phyloP scores from a whole-genome alignment of 2,113 vertebrate genomes.

The Lipophrys pholis region DNA sequence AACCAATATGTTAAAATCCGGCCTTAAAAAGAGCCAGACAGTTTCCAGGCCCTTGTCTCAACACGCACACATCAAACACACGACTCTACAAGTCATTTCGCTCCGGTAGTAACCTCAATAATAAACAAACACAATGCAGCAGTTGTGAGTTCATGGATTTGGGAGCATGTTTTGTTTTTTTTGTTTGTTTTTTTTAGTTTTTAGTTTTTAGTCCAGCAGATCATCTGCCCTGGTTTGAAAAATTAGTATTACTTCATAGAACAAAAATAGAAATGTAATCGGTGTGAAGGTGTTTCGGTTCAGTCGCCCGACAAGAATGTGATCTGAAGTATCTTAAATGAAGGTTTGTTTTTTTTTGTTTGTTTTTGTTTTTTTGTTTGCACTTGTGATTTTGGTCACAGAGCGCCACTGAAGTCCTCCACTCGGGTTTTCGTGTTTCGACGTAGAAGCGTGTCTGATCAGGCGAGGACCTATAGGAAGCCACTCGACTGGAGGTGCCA shows the following conservation, averaged over 20 bases:
- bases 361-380: too few relatives aligned
- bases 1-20: too few relatives aligned
- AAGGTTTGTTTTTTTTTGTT: slow-evolving; percentile 49
- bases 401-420: slow-evolving; percentile 55
- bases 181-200: slow-evolving; percentile 11
- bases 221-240: too few relatives aligned
- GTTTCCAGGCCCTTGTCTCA: too few relatives aligned
- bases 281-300: slow-evolving; percentile 18
- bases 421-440: slow-evolving; percentile 16
- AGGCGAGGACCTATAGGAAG: slow-evolving; percentile 53
- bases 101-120: too few relatives aligned
- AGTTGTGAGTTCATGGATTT: slow-evolving; percentile 4
- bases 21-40: too few relatives aligned
- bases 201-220: too few relatives aligned
- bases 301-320: slow-evolving; percentile 55
- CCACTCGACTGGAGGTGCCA: slow-evolving; percentile 64
- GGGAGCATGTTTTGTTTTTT: slow-evolving; percentile 38
- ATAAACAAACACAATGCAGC: not conserved
- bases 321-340: slow-evolving; percentile 63
- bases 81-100: too few relatives aligned
- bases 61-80: too few relatives aligned
- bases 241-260: slow-evolving; percentile 18
- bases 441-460: slow-evolving; percentile 20
- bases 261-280: too few relatives aligned
- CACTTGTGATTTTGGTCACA: slow-evolving; percentile 65